Percentiles rank a stretch among this genome's conserved stretches.
Evolutionary conservation across 2,797 vertebrate species (phyloP).

Genomic region (Sebastes baramenuke): DNA sequence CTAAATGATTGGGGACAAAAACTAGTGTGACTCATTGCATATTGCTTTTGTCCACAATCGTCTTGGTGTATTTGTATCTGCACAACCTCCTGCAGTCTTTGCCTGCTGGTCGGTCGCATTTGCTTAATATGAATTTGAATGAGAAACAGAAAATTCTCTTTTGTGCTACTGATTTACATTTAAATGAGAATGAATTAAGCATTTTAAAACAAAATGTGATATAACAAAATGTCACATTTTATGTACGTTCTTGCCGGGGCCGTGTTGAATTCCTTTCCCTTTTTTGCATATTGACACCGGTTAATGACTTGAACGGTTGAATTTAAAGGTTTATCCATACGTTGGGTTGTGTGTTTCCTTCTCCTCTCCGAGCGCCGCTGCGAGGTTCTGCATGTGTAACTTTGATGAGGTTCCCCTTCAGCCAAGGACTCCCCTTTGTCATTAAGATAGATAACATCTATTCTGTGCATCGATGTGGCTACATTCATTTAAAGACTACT

Average conservation of each 20-base stretch:
- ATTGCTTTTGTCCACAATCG: background rate
- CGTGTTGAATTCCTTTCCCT: background rate
- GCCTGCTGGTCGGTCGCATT: background rate
- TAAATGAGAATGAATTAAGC: conserved; percentile 60
- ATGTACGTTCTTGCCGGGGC: background rate
- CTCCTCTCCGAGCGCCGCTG: conserved; percentile 6
- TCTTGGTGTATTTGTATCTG: background rate
- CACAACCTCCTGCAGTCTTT: background rate
- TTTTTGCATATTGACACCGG: conserved; percentile 2
- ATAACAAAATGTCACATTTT: background rate
- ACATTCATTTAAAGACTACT: conserved; percentile 69
- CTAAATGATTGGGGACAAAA: background rate
- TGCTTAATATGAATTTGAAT: conserved; percentile 20
- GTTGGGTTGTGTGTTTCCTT: conserved; percentile 12
- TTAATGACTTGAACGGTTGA: conserved; percentile 32
- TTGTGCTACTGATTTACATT: conserved; percentile 58
- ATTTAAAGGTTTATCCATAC: conserved; percentile 49
- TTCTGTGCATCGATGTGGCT: conserved; percentile 59
- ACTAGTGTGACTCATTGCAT: background rate
- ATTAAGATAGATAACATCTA: conserved; percentile 76
- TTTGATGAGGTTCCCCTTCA: conserved; percentile 74
- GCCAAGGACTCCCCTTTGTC: conserved; percentile 73
- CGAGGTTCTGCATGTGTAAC: conserved; percentile 66
- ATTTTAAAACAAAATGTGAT: conserved; percentile 27
- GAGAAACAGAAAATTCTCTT: background rate